These are phyloP conservation scores for Thamnophis elegans DNA, from an alignment of 2,797 vertebrate genomes.

Conservation along the genomic window DNA sequence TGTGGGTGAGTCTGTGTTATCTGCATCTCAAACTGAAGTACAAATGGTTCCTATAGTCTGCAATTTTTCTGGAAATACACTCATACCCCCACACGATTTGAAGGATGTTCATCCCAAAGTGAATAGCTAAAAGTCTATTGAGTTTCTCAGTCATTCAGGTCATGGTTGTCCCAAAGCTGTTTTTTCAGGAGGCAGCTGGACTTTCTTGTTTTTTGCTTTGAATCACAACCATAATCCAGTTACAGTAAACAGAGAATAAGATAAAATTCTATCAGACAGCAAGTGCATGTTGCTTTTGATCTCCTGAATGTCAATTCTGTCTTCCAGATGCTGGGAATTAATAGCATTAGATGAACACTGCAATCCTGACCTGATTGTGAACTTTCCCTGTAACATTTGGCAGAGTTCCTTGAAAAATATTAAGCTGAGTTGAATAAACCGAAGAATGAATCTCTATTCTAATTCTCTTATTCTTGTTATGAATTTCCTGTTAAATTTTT, in stretches of 20 bases:
- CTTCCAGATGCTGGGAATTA: slow-evolving; percentile 1
- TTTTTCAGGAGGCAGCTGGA: too few species aligned
- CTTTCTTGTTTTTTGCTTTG: too few species aligned
- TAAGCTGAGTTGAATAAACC: not conserved
- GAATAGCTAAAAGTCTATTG: too few species aligned
- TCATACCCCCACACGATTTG: too few species aligned
- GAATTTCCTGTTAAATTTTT: not conserved
- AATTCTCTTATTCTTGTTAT: not conserved
- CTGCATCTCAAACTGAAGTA: too few species aligned
- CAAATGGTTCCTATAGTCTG: too few species aligned
- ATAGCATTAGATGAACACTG: not conserved
- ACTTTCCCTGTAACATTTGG: slow-evolving; percentile 13
- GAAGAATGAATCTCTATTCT: not conserved
- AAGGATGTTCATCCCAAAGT: too few species aligned
- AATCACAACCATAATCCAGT: not conserved
- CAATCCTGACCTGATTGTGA: slow-evolving; percentile 4
- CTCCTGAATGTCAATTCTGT: not conserved
- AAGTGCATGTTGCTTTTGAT: not conserved
- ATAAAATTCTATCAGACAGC: not conserved
- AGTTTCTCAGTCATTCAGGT: too few species aligned
- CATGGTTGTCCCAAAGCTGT: too few species aligned
- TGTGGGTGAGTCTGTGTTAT: too few species aligned
- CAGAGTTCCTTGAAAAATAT: not conserved
- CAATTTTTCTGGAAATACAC: too few species aligned
- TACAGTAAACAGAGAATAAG: not conserved